A percentile compares a stretch with the other conserved stretches of the same genome.
Evolutionary conservation across 1,140 invertebrate species (phyloP).

Genomic region (Asbolus verrucosus): DNA sequence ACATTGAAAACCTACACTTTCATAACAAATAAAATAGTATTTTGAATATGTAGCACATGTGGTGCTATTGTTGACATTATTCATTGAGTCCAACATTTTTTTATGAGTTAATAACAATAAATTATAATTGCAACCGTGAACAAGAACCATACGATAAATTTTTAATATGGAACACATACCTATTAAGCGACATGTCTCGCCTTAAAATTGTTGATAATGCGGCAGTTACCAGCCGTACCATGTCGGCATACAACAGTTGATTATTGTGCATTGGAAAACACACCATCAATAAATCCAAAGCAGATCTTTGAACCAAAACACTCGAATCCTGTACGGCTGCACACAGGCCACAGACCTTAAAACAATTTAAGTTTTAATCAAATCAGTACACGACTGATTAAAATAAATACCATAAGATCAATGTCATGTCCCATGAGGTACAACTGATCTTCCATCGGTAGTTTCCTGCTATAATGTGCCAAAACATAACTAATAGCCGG

Average conservation of each 20-base stretch:
- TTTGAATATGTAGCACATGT: no score
- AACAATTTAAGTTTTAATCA: conserved; percentile 26
- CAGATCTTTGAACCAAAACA: conserved; percentile 88
- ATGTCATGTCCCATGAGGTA: conserved; percentile 89
- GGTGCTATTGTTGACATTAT: no score
- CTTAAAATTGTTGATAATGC: conserved; percentile 86
- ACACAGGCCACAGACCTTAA: conserved; percentile 67
- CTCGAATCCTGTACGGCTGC: conserved; percentile 83
- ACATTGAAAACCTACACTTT: no score
- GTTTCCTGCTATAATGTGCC: conserved; percentile 85
- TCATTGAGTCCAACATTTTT: no score
- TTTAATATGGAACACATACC: conserved; percentile 64
- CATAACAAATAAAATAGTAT: no score
- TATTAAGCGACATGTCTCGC: conserved; percentile 93
- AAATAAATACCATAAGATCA: conserved; percentile 80
- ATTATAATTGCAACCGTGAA: no score
- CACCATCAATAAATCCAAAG: conserved; percentile 85
- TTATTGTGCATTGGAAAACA: conserved; percentile 90
- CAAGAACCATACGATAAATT: no score
- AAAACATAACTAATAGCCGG: conserved; percentile 87
- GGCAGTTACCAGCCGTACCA: conserved; percentile 83
- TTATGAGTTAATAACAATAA: no score
- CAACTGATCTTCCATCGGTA: conserved; percentile 86
- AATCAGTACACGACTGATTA: not conserved
- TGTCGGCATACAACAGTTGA: conserved; percentile 80